These are phyloP conservation scores for Philopotamus ludificatus DNA, from an alignment of 1,140 invertebrate genomes.

Conservation along the genomic window DNA sequence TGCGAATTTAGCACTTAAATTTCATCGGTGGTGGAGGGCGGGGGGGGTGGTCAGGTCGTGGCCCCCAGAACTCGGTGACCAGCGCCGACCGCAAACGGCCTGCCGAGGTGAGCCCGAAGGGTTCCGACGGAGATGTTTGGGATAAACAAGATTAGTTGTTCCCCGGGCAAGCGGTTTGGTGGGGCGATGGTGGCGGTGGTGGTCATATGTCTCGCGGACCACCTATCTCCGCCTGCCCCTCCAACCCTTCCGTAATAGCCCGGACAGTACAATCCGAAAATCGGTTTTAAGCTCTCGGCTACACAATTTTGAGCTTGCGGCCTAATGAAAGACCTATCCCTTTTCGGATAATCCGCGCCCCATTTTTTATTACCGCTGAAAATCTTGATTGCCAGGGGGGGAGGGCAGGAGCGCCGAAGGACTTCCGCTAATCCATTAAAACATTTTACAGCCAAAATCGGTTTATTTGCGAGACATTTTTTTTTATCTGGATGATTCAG, in stretches of 20 bases:
- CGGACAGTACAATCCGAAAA: background rate
- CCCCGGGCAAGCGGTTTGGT: background rate
- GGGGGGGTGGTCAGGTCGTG: background rate
- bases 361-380: background rate
- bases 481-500: too few relatives aligned
- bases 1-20: background rate
- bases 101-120: conserved; percentile 11
- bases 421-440: too few relatives aligned
- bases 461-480: too few relatives aligned
- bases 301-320: background rate
- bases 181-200: background rate
- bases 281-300: background rate
- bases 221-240: too few relatives aligned
- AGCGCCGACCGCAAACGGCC: conserved; percentile 8
- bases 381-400: background rate
- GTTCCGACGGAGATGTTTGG: conserved; percentile 21
- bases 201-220: background rate
- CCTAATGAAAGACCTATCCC: too few relatives aligned
- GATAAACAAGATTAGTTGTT: conserved; percentile 32
- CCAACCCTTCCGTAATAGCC: background rate
- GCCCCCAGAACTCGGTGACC: conserved; percentile 4
- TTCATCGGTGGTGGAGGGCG: background rate
- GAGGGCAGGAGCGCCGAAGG: background rate
- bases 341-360: too few relatives aligned
- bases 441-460: too few relatives aligned